Evolutionary conservation across 2,888 invertebrate genomes (phyloP), one percentile per base, ranked within the genome.

Genomic region (Pollenia angustigena): DNA sequence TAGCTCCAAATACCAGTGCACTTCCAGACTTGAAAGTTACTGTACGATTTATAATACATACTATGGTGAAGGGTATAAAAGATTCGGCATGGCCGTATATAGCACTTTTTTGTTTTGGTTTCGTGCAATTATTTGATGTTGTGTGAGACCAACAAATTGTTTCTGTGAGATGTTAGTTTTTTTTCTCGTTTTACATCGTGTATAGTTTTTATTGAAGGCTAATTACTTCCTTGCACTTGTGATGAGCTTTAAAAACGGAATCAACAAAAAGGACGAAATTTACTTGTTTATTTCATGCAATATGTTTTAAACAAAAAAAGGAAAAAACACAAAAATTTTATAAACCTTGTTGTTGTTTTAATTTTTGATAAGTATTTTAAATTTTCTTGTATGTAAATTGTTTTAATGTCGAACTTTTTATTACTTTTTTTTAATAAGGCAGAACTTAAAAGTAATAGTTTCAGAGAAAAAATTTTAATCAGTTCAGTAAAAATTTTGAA

Each of bases 201-300:
- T 54, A 16, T 18, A 54, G 40, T 48, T 62, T 56, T 44, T 14
- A 62, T 68, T 32, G 48, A 76, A 80, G 88, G 88, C 89, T 90
- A 91, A 91, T 91, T 90, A 89, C 90, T 76, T 86, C 79, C 81
- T 72, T 83, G 87, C 83, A 79, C 75, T 88, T 87, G 71, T 62
- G 71, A 87, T 87, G 87, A 84, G 87, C 84, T 81, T 87, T 81
- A 66, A 78, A 62, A 72, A 78, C 81, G 81, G 60, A 72, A 87
- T 72, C 54, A 8, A 66, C 78, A 52, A 79, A 71, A 72, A 71
- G n/a, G 64, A 82, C 62, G 48, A 40, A 46, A 66, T 23, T 81
- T 56, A 52, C 42, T 66, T 58, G 42, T 68, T 72, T 64, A 46
- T 32, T 54, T 58, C 82, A 76, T 82, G 82, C 46, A 72, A 32